These are phyloP conservation scores for Catagonus wagneri DNA, from an alignment of 2,113 vertebrate genomes.

Conservation along the genomic window DNA sequence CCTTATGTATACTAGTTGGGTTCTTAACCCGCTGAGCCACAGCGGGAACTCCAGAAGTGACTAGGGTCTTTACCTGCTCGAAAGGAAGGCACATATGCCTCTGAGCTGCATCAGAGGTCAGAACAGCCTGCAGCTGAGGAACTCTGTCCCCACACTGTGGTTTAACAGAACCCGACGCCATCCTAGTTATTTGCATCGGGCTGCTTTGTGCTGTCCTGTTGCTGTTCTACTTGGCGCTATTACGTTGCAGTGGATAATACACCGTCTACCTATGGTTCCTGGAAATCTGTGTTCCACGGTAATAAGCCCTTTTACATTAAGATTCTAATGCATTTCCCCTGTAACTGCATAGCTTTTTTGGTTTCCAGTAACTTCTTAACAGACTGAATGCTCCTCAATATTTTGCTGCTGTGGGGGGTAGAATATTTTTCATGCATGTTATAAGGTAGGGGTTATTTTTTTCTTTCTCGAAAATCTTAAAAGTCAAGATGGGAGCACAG, in stretches of 20 bases:
- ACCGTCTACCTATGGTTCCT: neutral
- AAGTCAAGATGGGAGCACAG: neutral
- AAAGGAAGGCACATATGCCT: constrained; percentile 60
- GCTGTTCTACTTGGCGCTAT: neutral
- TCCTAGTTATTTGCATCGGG: fast-evolving
- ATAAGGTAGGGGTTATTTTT: neutral
- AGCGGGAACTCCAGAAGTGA: constrained; percentile 9
- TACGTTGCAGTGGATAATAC: neutral
- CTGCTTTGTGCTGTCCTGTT: neutral
- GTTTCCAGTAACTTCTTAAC: neutral
- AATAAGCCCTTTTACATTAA: fast-evolving
- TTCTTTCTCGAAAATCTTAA: constrained; percentile 1
- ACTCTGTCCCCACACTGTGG: fast-evolving
- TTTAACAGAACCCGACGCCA: fast-evolving
- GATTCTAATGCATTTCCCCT: neutral
- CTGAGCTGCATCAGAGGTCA: constrained; percentile 56
- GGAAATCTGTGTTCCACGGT: neutral
- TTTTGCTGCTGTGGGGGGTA: neutral
- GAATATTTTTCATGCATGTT: neutral
- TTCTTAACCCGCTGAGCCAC: too few relatives aligned
- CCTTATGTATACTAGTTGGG: too few relatives aligned
- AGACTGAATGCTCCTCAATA: neutral
- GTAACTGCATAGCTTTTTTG: too few relatives aligned
- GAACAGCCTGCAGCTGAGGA: constrained; percentile 43
- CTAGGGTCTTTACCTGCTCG: constrained; percentile 76